Conservation (phyloP, 2,113 vertebrate genomes). For the Caranx melampygus region DNA sequence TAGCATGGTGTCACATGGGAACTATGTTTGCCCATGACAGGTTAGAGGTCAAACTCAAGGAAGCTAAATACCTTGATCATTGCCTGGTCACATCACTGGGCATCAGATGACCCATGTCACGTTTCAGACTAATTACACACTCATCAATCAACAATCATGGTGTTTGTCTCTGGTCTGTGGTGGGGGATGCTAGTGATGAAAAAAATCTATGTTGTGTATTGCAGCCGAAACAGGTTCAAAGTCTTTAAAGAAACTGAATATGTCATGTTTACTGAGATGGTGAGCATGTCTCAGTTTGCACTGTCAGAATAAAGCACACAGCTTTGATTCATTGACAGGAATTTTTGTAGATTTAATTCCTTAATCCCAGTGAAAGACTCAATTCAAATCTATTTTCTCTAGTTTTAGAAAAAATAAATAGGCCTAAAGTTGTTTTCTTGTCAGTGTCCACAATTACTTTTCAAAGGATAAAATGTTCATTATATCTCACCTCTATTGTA, state of each 20-base stretch:
- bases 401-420: too few relatives aligned
- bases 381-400: neutral
- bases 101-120: slow-evolving; percentile 46
- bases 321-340: neutral
- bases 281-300: neutral
- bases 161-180: neutral
- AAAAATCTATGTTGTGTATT: too few relatives aligned
- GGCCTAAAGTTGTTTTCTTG: too few relatives aligned
- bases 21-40: neutral
- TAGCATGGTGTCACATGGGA: slow-evolving; percentile 2
- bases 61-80: neutral
- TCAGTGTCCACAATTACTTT: too few relatives aligned
- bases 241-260: neutral
- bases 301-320: neutral
- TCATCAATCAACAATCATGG: slow-evolving; percentile 36
- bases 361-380: neutral
- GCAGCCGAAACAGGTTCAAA: neutral
- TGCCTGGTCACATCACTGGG: neutral
- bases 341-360: neutral
- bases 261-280: neutral
- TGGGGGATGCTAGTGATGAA: neutral
- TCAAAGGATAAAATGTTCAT: too few relatives aligned
- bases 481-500: too few relatives aligned
- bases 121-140: slow-evolving; percentile 28
- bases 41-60: slow-evolving; percentile 41